Evolutionary conservation across 64 coral and sea anemone species (phyloP), one percentile per base, ranked within the genome.

Genomic region (Stichodactyla helianthus): DNA sequence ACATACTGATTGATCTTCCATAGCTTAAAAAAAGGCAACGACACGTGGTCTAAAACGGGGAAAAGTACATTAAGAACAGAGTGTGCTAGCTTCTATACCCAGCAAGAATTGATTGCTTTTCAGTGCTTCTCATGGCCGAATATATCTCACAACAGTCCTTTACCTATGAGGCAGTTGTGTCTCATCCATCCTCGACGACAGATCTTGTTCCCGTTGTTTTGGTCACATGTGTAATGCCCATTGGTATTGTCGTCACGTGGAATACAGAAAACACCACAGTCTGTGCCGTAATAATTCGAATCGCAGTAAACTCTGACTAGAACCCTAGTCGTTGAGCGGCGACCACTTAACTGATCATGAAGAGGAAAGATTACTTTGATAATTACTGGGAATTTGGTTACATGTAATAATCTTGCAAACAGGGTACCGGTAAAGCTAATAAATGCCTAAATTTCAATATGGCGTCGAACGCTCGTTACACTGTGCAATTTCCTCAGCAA

Each of bases 181-280:
- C 91, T 88, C 27, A 52, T 92, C 94, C 94, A 95, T 55, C 91
- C 90, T 50, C 12, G 44, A 52, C 91, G 82, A 52, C 94, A 95
- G 53, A 93, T 63, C 60, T 95, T 95, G 54, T 92, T 93, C 9
- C 94, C 94, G 19, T 87, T 95, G 56, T 59, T 83, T 6, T 53
- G 65, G 61, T 95, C 88, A 88, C 94, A 95, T 51, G 79, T 89
- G 60, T 95, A 95, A 68, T 95, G 94, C 18, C 94, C 94, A 16
- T 57, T 31, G 2, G 5, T 26, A 25, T 76, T 89, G 79, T 95
- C 91, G 59, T 95, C 94, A n/a, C 70, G 87, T 54, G 87, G 82
- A 23, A 89, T 53, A 82, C 94, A 95, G 56, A 87, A 90, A 25
- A 87, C 92, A 51, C 89, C 89, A 52, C 94, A 95, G 11, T 81